These are phyloP conservation scores for Drosophila buzzatii DNA, from an alignment of 2,888 invertebrate species.

Conservation along the genomic window DNA sequence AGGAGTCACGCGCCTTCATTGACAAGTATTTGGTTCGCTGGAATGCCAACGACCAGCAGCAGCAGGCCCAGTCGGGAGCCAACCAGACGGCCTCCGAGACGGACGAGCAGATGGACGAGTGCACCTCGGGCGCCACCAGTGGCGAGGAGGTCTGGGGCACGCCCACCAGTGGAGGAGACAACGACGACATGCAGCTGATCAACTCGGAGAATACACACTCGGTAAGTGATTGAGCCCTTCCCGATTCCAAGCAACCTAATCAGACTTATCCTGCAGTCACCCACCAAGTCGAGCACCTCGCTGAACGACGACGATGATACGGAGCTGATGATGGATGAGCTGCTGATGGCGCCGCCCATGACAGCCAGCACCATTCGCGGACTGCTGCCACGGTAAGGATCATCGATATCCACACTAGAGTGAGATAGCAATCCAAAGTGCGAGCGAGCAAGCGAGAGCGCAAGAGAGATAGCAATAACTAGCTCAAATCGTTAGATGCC, in stretches of 20 bases:
- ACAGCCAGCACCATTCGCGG: slow-evolving; percentile 90
- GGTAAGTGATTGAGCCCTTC: slow-evolving; percentile 84
- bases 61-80: slow-evolving; percentile 45
- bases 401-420: not conserved
- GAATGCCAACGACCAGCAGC: slow-evolving; percentile 80
- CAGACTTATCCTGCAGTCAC: slow-evolving; percentile 85
- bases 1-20: slow-evolving; percentile 87
- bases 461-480: slow-evolving; percentile 10
- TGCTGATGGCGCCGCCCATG: slow-evolving; percentile 91
- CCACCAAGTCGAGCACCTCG: slow-evolving; percentile 88
- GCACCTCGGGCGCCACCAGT: slow-evolving; percentile 93
- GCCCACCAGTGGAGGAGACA: slow-evolving; percentile 93
- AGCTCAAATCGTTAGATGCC: slow-evolving; percentile 7
- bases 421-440: not conserved
- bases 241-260: not conserved
- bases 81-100: slow-evolving; percentile 73
- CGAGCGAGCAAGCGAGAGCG: not conserved
- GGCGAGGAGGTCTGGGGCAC: slow-evolving; percentile 96
- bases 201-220: slow-evolving; percentile 90
- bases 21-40: slow-evolving; percentile 87
- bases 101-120: slow-evolving; percentile 90
- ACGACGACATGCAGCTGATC: slow-evolving; percentile 89
- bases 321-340: slow-evolving; percentile 93
- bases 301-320: slow-evolving; percentile 91
- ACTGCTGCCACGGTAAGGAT: slow-evolving; percentile 88